A percentile compares a stretch with the other conserved stretches of the same genome.
Evolutionary conservation across 2,113 vertebrate genomes (phyloP).

Genomic region (Chloropsis cyanopogon): DNA sequence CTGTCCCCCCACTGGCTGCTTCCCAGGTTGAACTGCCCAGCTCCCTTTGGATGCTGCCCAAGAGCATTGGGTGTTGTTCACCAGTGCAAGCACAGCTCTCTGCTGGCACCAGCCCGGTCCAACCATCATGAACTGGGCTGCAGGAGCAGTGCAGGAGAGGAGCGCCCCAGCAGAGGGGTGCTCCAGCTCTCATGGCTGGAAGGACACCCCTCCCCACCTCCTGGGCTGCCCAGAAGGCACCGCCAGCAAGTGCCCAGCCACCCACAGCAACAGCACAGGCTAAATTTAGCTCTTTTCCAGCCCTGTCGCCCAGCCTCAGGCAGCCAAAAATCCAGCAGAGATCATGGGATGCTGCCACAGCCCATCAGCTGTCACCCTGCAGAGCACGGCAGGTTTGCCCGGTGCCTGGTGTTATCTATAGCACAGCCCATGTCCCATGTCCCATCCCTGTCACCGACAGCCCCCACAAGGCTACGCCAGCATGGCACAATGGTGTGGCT

Average conservation of each 20-base stretch:
- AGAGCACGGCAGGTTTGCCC: neutral
- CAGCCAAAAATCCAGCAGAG: conserved; percentile 23
- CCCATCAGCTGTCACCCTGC: neutral
- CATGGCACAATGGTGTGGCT: rapidly evolving
- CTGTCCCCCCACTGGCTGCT: rapidly evolving
- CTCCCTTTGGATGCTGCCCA: neutral
- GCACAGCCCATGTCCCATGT: neutral
- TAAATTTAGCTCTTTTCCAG: conserved; percentile 20
- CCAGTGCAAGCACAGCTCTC: neutral
- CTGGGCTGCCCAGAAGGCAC: neutral
- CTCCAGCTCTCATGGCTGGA: neutral
- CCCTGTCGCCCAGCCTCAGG: neutral
- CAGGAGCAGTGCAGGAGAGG: rapidly evolving
- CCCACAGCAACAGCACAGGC: neutral
- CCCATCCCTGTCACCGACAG: rapidly evolving
- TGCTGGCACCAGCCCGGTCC: neutral
- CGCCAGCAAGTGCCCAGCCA: rapidly evolving
- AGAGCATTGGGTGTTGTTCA: rapidly evolving
- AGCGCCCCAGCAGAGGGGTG: neutral
- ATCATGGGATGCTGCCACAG: neutral
- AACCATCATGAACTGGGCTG: neutral
- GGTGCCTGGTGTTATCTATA: conserved; percentile 22
- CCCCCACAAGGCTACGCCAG: rapidly evolving
- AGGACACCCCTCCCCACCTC: neutral
- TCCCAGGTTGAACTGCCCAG: rapidly evolving